phyloP scores from a whole-genome alignment of 2,888 invertebrate genomes.

The Cheilosia grossa region DNA sequence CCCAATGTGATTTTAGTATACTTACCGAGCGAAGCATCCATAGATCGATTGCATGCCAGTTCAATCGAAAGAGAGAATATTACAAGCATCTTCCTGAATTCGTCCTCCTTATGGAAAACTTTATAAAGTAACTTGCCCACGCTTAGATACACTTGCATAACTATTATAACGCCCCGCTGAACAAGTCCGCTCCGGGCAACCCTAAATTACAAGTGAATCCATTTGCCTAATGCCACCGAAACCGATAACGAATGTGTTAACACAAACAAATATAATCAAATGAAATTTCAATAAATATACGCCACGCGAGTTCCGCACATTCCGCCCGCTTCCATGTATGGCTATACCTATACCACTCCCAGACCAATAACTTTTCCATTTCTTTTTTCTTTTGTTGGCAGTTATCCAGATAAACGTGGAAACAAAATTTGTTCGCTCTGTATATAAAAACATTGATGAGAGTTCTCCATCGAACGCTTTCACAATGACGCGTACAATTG shows the following conservation, averaged over 20 bases:
- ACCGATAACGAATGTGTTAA: constrained; percentile 61
- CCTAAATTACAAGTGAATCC: constrained; percentile 39
- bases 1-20: too few relatives aligned
- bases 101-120: too few relatives aligned
- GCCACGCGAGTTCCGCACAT: constrained; percentile 42
- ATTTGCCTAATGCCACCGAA: constrained; percentile 55
- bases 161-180: background rate
- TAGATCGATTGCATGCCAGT: too few relatives aligned
- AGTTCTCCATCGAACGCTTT: constrained; percentile 56
- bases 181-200: background rate
- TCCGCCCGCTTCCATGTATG: constrained; percentile 19
- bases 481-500: constrained; percentile 71
- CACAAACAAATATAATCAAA: constrained; percentile 66
- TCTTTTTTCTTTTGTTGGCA: background rate
- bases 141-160: too few relatives aligned
- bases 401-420: constrained; percentile 9
- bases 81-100: too few relatives aligned
- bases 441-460: background rate
- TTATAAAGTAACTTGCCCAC: too few relatives aligned
- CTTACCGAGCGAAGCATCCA: too few relatives aligned
- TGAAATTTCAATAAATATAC: constrained; percentile 63
- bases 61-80: too few relatives aligned
- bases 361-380: constrained; percentile 48
- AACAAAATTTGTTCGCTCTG: constrained; percentile 24
- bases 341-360: background rate